Evolutionary conservation across 2,113 vertebrate genomes (phyloP).

Genomic region (Paedocypris sp.): DNA sequence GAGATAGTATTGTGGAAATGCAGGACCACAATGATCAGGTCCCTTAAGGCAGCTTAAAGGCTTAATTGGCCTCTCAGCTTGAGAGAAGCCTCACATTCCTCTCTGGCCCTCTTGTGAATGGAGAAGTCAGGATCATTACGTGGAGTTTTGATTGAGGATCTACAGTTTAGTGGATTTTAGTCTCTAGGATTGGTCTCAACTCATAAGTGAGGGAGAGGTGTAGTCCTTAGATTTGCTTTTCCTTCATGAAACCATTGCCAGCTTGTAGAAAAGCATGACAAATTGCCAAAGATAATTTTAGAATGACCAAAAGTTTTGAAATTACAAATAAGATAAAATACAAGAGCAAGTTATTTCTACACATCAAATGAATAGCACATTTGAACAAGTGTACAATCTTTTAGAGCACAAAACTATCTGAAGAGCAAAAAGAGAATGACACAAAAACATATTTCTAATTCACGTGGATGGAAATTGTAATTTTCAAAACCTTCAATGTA

Average conservation of each 20-base stretch:
- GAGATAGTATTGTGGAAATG: neutral
- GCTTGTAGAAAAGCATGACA: neutral
- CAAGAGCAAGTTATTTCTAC: too few relatives aligned
- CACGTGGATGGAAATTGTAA: neutral
- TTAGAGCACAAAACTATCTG: too few relatives aligned
- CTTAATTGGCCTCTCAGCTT: slow-evolving; percentile 36
- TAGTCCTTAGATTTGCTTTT: neutral
- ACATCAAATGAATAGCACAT: too few relatives aligned
- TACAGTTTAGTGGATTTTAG: neutral
- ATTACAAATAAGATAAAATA: too few relatives aligned
- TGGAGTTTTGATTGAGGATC: slow-evolving; percentile 7
- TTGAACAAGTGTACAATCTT: too few relatives aligned
- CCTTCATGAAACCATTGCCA: neutral
- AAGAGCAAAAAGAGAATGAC: too few relatives aligned
- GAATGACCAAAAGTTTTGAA: too few relatives aligned
- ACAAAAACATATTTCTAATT: too few relatives aligned
- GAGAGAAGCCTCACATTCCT: slow-evolving; percentile 33
- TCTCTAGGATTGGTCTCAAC: neutral
- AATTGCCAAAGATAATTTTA: too few relatives aligned
- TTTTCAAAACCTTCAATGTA: neutral
- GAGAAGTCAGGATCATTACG: slow-evolving; percentile 18
- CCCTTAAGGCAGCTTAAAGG: slow-evolving; percentile 32
- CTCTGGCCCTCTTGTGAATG: slow-evolving; percentile 30
- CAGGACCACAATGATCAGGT: slow-evolving; percentile 32
- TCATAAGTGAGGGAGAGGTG: neutral